Base-by-base conservation (phyloP, 2,113 vertebrate genomes). In the Myrmecobius fasciatus region DNA sequence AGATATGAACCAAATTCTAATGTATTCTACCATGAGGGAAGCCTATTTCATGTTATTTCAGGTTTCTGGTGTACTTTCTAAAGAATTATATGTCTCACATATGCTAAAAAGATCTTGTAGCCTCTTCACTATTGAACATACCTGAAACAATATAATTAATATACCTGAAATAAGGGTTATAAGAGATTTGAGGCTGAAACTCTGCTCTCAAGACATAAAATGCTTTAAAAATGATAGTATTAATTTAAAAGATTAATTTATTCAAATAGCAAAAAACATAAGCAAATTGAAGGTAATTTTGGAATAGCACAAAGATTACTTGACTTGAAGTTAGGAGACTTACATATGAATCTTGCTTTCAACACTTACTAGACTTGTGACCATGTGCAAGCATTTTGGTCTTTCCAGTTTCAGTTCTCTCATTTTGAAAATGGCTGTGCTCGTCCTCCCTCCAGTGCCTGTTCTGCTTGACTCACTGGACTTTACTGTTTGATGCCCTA, bases 121-220 rank as follows among this genome's bases (percentile, higher is more conserved):
- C 48, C 52, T 52, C 92, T 95, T 75, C 92, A 93, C 83, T 91
- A 90, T 96, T 95, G 95, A 97, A 95, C 96, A 95, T 96, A 97
- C 96, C 97, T 93, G 52, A 53, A 93, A 91, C 53, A 53, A 75
- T 51, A 51, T 95, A 91, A 53, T 94, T 95, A 97, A 95, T 97
- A 95, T 96, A 96, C 96, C 97, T 93, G 52, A 53, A 93, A 91
- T 56, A 53, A 75, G 3, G 28, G 92, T 96, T 96, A 92, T 26
- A 89, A 95, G 88, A 95, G 92, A 95, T 98, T 95, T 96, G 49
- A 95, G 96, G 93, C 48, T 89, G 89, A 25, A 93, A 47, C 48
- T 95, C 83, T 97, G 94, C 90, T 93, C 93, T 97, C 96, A 92
- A 96, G 94, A 93, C 47, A 90, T 48, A 94, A 96, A 96, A 94